Base-by-base conservation (phyloP, 2,797 vertebrate genomes). In the Lutjanus campechanus region DNA sequence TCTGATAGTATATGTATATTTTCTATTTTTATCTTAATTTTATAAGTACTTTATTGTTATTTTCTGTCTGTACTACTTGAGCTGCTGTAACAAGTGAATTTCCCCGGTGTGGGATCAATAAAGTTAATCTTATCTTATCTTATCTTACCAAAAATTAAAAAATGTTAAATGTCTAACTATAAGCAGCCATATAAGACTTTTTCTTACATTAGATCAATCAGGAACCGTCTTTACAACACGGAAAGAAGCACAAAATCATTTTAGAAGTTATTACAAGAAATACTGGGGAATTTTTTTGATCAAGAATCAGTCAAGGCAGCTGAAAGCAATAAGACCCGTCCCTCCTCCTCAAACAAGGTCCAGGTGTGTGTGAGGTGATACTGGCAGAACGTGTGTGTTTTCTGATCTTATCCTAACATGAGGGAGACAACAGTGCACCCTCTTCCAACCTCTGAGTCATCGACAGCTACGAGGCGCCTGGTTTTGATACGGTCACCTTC, bases 401-500 rank as follows among this genome's bases (percentile, higher is more conserved):
- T 76, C 69, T 91, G 86, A 92, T 91, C 78, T 87, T 86, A 91
- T 92, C 87, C 55, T 1, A 44, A 49, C 87, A 77, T 72, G 75
- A 83, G 83, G 78, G 68, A 84, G 69, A 90, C 79, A 84, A 85
- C 60, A 88, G 72, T 68, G 16, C 65, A 49, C 84, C 87, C 83
- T 66, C 65, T 76, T 85, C 70, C 70, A 54, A 76, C 76, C 59
- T 66, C 58, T 29, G 61, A 79, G 69, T 79, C 74, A 74, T n/a
- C 3, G 1, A 11, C 55, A 77, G 78, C 84, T 29, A 63, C 11
- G 44, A 77, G 86, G 85, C 47, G 79, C 81, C 78, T 81, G 62
- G 12, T 86, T 91, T 86, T 73, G 88, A 88, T 88, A 86, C 72
- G 81, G 83, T 88, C 83, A 88, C 79, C 84, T 86, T 75, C 81